Evolutionary conservation across 2,888 invertebrate species (phyloP).

Genomic region (Mongoloraphidia duomilia): DNA sequence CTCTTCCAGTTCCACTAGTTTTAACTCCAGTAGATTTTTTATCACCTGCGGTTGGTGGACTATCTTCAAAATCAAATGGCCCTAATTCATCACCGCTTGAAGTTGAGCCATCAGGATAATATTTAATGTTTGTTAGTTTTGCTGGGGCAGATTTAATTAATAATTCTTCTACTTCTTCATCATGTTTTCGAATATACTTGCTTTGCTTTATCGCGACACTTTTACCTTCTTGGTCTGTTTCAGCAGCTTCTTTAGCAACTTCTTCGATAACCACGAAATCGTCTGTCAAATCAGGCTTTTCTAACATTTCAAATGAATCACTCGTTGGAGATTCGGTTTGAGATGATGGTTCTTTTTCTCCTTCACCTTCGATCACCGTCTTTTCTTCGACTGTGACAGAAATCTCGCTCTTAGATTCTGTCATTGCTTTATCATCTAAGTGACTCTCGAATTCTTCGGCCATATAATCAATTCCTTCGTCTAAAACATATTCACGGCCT

Average conservation of each 20-base stretch:
- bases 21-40: slow-evolving; percentile 20
- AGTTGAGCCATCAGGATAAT: slow-evolving; percentile 34
- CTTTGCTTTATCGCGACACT: slow-evolving; percentile 51
- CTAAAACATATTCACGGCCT: slow-evolving; percentile 45
- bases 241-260: slow-evolving; percentile 73
- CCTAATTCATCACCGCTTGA: slow-evolving; percentile 44
- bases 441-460: slow-evolving; percentile 34
- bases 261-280: slow-evolving; percentile 82
- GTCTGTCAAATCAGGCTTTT: slow-evolving; percentile 74
- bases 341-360: slow-evolving; percentile 29
- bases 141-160: slow-evolving; percentile 53
- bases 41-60: slow-evolving; percentile 32
- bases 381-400: slow-evolving; percentile 46
- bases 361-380: slow-evolving; percentile 31
- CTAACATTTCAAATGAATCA: slow-evolving; percentile 77
- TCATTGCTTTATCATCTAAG: slow-evolving; percentile 23
- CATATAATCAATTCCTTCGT: slow-evolving; percentile 39
- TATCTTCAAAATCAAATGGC: slow-evolving; percentile 56
- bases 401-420: slow-evolving; percentile 34
- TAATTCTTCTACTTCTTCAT: slow-evolving; percentile 56
- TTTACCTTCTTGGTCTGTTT: slow-evolving; percentile 70
- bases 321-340: slow-evolving; percentile 56
- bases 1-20: slow-evolving; percentile 22
- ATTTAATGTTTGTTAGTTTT: slow-evolving; percentile 32
- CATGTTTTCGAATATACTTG: slow-evolving; percentile 43